These are phyloP conservation scores for Lochmaea crataegi DNA, from an alignment of 2,888 invertebrate species.

Conservation along the genomic window DNA sequence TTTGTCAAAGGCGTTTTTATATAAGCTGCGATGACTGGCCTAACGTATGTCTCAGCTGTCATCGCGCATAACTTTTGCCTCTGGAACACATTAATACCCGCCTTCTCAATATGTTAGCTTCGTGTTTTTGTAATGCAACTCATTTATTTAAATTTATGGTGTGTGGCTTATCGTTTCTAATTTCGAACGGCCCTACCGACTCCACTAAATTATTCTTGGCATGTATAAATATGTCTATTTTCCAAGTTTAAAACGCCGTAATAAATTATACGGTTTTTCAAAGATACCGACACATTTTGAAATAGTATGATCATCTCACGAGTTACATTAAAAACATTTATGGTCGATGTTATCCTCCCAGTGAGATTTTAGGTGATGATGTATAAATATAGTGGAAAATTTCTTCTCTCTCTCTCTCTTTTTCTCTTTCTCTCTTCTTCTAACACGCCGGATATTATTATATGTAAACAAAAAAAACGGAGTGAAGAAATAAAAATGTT, in stretches of 20 bases:
- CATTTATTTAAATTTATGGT: constrained; percentile 63
- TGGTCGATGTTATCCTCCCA: constrained; percentile 32
- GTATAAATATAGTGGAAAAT: constrained; percentile 11
- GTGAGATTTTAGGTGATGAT: constrained; percentile 32
- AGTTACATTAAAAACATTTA: constrained; percentile 40
- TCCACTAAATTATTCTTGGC: constrained; percentile 54
- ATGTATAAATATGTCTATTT: constrained; percentile 53
- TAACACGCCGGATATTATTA: neutral
- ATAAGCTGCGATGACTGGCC: neutral
- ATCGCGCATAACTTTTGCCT: constrained; percentile 57
- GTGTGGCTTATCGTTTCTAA: constrained; percentile 61
- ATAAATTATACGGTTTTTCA: constrained; percentile 56
- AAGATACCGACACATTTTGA: constrained; percentile 52
- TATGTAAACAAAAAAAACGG: neutral
- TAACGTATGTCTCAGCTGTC: constrained; percentile 57
- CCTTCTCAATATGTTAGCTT: constrained; percentile 62
- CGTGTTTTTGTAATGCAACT: constrained; percentile 62
- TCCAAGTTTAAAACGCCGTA: constrained; percentile 52
- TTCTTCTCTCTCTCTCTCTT: neutral
- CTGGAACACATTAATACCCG: constrained; percentile 63
- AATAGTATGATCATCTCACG: constrained; percentile 39
- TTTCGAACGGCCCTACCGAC: constrained; percentile 56
- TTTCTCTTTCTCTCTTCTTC: neutral
- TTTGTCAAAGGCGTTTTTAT: neutral
- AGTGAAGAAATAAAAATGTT: neutral